Conservation (phyloP, 2,797 vertebrate species). For the Cossypha dichroa region DNA sequence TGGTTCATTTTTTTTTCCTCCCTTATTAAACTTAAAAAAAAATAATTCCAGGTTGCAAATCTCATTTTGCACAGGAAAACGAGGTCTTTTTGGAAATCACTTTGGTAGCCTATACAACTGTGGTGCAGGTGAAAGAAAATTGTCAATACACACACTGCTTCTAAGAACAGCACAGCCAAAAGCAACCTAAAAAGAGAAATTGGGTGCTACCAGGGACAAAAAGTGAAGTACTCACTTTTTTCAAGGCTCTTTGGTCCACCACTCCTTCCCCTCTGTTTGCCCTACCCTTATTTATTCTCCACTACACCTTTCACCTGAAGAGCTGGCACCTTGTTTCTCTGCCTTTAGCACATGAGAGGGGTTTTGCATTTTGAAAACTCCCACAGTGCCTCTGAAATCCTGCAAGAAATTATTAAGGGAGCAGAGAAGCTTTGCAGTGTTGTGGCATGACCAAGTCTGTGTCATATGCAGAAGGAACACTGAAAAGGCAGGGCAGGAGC, state of each 20-base stretch:
- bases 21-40: too few species aligned
- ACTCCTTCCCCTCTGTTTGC: rapidly evolving
- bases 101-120: rapidly evolving
- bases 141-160: rapidly evolving
- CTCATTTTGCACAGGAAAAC: too few species aligned
- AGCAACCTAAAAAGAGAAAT: not conserved
- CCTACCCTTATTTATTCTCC: not conserved
- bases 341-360: not conserved
- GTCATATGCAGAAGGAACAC: not conserved
- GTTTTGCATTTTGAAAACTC: not conserved
- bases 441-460: not conserved
- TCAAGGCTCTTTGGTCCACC: not conserved
- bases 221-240: not conserved
- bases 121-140: not conserved
- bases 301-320: not conserved
- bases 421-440: not conserved
- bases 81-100: rapidly evolving
- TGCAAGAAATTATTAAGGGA: not conserved
- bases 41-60: too few species aligned
- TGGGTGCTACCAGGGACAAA: not conserved
- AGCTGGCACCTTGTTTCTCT: not conserved
- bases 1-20: too few species aligned
- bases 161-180: not conserved
- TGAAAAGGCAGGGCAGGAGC: not conserved
- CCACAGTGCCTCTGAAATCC: not conserved